Evolutionary conservation across 1,140 invertebrate species (phyloP), one percentile per base, ranked within the genome.

Genomic region (Drosophila funebris): DNA sequence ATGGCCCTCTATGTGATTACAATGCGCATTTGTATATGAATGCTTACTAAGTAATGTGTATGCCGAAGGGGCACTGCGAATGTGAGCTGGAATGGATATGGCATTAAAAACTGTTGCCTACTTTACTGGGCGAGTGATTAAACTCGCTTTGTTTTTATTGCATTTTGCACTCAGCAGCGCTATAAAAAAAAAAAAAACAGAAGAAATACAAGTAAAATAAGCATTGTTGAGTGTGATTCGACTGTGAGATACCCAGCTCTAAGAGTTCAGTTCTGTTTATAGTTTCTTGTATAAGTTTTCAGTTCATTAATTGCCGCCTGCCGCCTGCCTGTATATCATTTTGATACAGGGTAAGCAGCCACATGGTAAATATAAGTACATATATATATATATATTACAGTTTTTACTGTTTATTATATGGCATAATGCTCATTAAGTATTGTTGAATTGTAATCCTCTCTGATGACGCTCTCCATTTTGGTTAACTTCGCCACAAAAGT

Each of bases 351-450:
- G 44, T 61, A 61, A 48, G 52, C 52, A 29, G 22, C 13, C 44
- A 67, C 44, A 67, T 44, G 31, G 43, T 37, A 71, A 54, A 66
- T 75, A 62, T 22, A 43, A 43, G n/a, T n/a, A 14, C 14, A 20
- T 11, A 22, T 44, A n/a, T 5, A 24, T 46, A 43, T 61, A 66
- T 79, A 58, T 78, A 63, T 64, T 70, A 61, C 54, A 33, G 39
- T 29, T 54, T 73, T 77, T 68, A 67, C 61, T 78, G 70, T 78
- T 80, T 81, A 85, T 85, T 85, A 80, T 68, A 76, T 58, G 73
- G 82, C 73, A 87, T 84, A 87, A 81, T 85, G 64, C 82, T 84
- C 82, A 84, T 87, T 84, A 85, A 85, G 70, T 75, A 87, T 88
- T 78, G 75, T 85, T 78, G 67, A 78, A 87, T 85, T 87, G 67